Base-by-base conservation (phyloP, 2,888 invertebrate genomes). In the Acronicta psi region DNA sequence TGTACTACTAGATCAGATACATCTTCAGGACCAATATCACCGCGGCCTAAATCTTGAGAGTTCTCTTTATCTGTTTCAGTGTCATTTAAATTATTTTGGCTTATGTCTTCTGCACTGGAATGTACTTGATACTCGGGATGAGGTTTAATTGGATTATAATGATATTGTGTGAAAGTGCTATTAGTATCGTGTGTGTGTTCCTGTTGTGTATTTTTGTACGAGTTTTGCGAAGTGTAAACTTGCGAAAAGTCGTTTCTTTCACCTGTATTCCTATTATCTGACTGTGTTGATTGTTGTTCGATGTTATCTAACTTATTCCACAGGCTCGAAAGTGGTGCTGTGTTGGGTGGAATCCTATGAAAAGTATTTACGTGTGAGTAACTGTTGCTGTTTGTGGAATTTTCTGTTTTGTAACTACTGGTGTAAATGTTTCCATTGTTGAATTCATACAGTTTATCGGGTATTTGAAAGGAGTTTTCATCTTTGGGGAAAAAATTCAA, bases 21-120 rank as follows among this genome's bases (percentile, higher is more conserved):
- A 40, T 77, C 80, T 41, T 84, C 83, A 29, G 80, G 64, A 8
- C 74, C 73, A 44, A 84, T 82, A 68, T 84, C 84, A 29, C 83
- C 84, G 11, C 84, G 80, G 4, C 83, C 85, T 51, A 73, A 42
- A 29, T 83, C 77, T 49, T 61, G 50, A 11, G 69, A 41, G 10
- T 29, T 53, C 38, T 71, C 59, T 50, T 63, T 66, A 11, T 57
- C 58, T 43, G 9, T 42, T 46, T 38, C 51, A 41, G 13, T 42
- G 18, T 36, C 44, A 5, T 46, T 53, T 37, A 44, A 34, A 52
- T 62, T 61, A 37, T 53, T 46, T 40, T 42, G 25, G 25, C 7
- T 36, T 17, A 13, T 16, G 10, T 29, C 31, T 5, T 50, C 61
- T 61, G 11, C 29, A 29, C 11, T 41, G 38, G 25, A 0, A 10